A percentile compares a stretch with the other conserved stretches of the same genome.
Conservation (phyloP, 2,888 invertebrate genomes). For the Drosophila limbata region DNA sequence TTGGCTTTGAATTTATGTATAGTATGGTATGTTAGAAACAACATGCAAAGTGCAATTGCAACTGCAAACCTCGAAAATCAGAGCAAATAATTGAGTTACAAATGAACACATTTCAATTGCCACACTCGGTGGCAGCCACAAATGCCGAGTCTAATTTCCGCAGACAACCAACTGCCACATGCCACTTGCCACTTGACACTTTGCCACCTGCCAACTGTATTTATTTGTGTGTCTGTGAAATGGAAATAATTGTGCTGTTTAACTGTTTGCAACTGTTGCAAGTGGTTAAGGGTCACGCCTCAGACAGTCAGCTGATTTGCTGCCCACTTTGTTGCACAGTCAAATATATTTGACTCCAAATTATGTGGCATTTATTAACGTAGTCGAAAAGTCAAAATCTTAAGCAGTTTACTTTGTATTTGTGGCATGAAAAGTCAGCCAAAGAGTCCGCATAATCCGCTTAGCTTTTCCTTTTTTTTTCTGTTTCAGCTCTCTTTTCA, state of each 20-base stretch:
- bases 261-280: constrained; percentile 11
- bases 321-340: constrained; percentile 2
- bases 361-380: background rate
- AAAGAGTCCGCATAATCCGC: constrained; percentile 2
- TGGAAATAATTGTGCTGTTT: constrained; percentile 52
- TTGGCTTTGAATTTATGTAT: constrained; percentile 10
- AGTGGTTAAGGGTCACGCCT: constrained; percentile 7
- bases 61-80: constrained; percentile 3
- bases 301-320: background rate
- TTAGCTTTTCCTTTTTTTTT: background rate
- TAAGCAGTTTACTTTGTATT: background rate
- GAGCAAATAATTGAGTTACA: constrained; percentile 24
- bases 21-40: background rate
- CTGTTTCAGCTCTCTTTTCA: background rate
- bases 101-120: constrained; percentile 37
- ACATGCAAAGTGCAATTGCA: background rate
- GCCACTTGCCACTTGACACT: constrained; percentile 2
- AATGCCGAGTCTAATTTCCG: constrained; percentile 53
- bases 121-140: constrained; percentile 37
- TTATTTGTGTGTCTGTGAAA: constrained; percentile 18
- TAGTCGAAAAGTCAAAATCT: background rate
- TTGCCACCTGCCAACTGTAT: constrained; percentile 9
- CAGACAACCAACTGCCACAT: constrained; percentile 11
- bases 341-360: background rate
- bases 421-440: background rate